A percentile compares a stretch with the other conserved stretches of the same genome.
Conservation (phyloP, 2,113 vertebrate species). For the Corvus cornix region DNA sequence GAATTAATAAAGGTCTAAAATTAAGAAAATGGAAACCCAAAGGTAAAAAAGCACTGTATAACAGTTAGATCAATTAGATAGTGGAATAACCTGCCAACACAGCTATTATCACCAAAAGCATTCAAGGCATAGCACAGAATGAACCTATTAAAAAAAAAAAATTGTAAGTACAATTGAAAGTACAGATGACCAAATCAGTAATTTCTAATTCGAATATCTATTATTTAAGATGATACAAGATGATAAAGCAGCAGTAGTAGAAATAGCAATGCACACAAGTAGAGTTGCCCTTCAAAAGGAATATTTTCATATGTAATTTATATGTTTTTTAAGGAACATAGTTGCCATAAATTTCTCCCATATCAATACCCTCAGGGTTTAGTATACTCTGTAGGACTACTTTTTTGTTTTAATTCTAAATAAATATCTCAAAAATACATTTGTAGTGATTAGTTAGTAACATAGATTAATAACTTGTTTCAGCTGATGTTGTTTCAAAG, state of each 20-base stretch:
- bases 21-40: background rate
- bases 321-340: background rate
- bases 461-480: background rate
- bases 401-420: background rate
- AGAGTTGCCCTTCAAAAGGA: background rate
- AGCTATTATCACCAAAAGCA: background rate
- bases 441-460: background rate
- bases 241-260: background rate
- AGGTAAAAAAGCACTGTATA: background rate
- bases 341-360: background rate
- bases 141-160: background rate
- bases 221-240: background rate
- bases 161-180: background rate
- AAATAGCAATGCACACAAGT: background rate
- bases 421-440: background rate
- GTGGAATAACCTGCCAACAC: background rate
- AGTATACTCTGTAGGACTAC: background rate
- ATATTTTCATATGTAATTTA: background rate
- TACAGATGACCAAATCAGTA: background rate
- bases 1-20: background rate
- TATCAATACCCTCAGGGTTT: background rate
- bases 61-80: background rate
- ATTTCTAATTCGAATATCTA: background rate
- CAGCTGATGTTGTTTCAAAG: background rate
- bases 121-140: background rate